Evolutionary conservation across 2,888 invertebrate species (phyloP), one percentile per base, ranked within the genome.

Genomic region (Thymelicus acteon): DNA sequence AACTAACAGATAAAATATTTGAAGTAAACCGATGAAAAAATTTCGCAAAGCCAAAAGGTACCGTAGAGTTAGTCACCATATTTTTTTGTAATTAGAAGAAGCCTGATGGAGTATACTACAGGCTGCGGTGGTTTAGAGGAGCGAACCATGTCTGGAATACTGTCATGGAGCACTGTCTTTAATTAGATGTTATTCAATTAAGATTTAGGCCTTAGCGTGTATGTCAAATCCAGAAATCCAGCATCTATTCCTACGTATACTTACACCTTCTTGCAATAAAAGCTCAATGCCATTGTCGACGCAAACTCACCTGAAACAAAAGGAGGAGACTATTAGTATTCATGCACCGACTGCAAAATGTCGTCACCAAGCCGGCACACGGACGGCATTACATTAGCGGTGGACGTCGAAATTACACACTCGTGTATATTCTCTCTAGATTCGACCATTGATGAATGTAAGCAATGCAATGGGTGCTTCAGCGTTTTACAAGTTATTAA

Each of bases 261-360:
- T 57, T 57, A 57, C 57, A 57, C 31, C 13, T 37, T 57, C 31
- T 57, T 19, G 6, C 13, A 37, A 31, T 37, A 57, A 57, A 13
- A 7, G 6, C 57, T 13, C 63, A 49, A 54, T 54, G 64, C 40
- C 64, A 48, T 15, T 60, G 24, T 19, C 49, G n/a, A 60, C 49
- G 15, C 61, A 40, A 52, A 60, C 76, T 76, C 74, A 76, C 76
- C 76, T 76, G 73, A 63, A 76, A 76, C 72, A 74, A 73, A 70
- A 70, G 62, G 63, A 73, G 68, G 15, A n/a, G 8, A 7, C 49
- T 39, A 68, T 68, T 68, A 68, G 40, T 54, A 62, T 61, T 31
- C 68, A 54, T 52, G 61, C 31, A 15, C 24, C 37, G n/a, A 49
- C 60, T 60, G 48, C 13, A n/a, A 60, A 58, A 67, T 37, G 39